Evolutionary conservation across 2,888 invertebrate genomes (phyloP), one percentile per base, ranked within the genome.

Genomic region (Nebria brevicollis): DNA sequence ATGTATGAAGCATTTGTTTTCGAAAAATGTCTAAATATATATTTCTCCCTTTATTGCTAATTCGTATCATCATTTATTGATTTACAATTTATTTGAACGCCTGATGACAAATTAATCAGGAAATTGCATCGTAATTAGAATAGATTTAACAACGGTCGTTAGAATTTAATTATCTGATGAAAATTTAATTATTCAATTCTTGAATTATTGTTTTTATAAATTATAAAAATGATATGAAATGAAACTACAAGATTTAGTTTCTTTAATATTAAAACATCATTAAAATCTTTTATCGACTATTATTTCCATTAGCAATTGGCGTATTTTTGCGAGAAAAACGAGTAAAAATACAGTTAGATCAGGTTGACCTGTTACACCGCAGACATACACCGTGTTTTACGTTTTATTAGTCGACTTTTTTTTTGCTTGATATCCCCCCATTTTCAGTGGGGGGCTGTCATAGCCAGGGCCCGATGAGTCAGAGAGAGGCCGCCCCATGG

Each of bases 351-450:
- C 54, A 54, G 54, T 54, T 54, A 54, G 54, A 54, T 54, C 54
- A 6, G 54, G 54, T 34, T 70, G 34, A 70, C 70, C 70, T 70
- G 70, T 70, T 70, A 70, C 70, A 26, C 70, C 26, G 70, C 70
- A 25, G 34, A 34, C 70, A 7, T 25, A 70, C 6, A 34, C 25
- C 70, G 70, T 25, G 25, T 70, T 34, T 70, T 70, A 70, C 34
- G 54, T 70, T 70, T 70, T 70, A 70, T 70, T 70, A 34, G 70
- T 70, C 70, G 70, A 70, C 26, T 70, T 70, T 70, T 70, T 68
- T 25, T 70, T 54, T 54, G 54, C 54, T 54, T 54, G 54, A 54
- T 11, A 11, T 70, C 70, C 70, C 70, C 70, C 70, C 70, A 34
- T 34, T 70, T 66, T 11, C 34, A 70, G 70, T 70, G 70, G 13